Base-by-base conservation (phyloP, 2,797 vertebrate species). In the Phoeniculus purpureus region DNA sequence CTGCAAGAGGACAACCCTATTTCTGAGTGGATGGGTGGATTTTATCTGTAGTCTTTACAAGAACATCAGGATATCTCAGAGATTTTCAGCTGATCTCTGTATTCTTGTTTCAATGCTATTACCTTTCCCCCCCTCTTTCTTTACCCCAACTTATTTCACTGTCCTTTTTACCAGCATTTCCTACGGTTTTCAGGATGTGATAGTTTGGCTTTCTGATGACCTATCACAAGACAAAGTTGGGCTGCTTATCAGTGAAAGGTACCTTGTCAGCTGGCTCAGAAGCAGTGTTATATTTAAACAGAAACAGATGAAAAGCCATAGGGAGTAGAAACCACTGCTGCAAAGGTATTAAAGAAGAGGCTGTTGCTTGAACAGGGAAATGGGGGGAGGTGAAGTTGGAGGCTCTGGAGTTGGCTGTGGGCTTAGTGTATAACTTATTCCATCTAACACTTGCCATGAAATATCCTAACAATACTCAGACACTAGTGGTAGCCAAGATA, bases 191-290 rank as follows among this genome's bases (percentile, higher is more conserved):
- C 45, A 60, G 91, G 88, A 89, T 7, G 14, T 52, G 93, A 87
- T 91, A 89, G 48, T 45, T 81, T 94, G 89, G 71, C 87, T 96
- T 91, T 74, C 79, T 73, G 71, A 91, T 87, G 96, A 94, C 92
- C 85, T 83, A 78, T 82, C 1, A 0, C 85, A 90, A 95, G 90
- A 94, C 83, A 84, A 94, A 94, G 85, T 64, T 87, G 85, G 77
- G 43, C 74, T 80, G 76, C 94, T 96, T 96, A 95, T 96, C 96
- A 94, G 81, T 95, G 94, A 94, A 95, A 94, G 89, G 91, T 94
- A 89, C 68, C 89, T 95, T 92, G 92, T 94, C 93, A 95, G 37
- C 78, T 0, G 5, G 15, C 73, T 78, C 14, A 2, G 78, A 37
- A 90, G 47, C 79, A 64, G 74, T 62, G 81, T 58, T 92, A 15